Conservation (phyloP, 2,888 invertebrate species). For the Xestia sexstrigata region DNA sequence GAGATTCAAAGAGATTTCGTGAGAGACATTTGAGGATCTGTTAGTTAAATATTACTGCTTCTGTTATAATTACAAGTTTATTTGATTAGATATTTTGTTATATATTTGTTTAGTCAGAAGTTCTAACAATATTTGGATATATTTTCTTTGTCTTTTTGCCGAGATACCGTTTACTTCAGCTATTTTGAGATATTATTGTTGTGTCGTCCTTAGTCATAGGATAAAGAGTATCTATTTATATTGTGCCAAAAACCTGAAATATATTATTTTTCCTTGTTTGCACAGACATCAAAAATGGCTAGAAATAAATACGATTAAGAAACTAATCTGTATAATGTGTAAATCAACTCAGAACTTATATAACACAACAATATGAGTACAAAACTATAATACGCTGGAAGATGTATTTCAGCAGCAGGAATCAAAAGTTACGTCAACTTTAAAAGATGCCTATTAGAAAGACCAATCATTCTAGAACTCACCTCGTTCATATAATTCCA, state of each 20-base stretch:
- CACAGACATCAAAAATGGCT: background rate
- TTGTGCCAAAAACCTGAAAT: background rate
- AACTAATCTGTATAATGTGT: too few species aligned
- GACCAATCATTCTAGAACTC: slow-evolving; percentile 70
- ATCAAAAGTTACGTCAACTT: background rate
- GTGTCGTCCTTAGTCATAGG: too few species aligned
- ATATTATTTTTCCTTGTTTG: background rate
- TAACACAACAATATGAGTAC: too few species aligned
- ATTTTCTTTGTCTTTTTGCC: background rate
- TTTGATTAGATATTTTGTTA: slow-evolving; percentile 12
- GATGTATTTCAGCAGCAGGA: background rate
- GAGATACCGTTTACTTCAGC: too few species aligned
- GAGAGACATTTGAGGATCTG: background rate
- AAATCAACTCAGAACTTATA: too few species aligned
- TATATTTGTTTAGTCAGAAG: background rate
- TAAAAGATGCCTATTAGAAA: background rate
- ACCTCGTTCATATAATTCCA: slow-evolving; percentile 96
- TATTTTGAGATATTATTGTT: background rate
- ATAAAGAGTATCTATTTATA: background rate
- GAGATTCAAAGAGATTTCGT: background rate
- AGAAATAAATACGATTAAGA: too few species aligned
- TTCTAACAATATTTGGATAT: slow-evolving; percentile 17
- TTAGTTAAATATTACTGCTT: slow-evolving; percentile 2
- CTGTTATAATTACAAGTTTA: background rate
- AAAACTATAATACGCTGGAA: background rate